Evolutionary conservation across 2,113 vertebrate species (phyloP).

Genomic region (rabbit (Oryctolagus cuniculus)): mOryCun1.1 NC_091434.1:144671001-144671500

Average conservation of each 20-base stretch:
- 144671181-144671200: not conserved
- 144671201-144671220: not conserved
- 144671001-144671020: not conserved
- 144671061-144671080: not conserved
- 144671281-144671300: not conserved
- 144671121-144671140: not conserved
- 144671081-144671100: not conserved
- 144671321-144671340: slow-evolving; percentile 7
- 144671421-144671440: not conserved
- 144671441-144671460: not conserved
- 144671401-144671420: not conserved
- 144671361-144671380: not conserved
- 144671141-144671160: not conserved
- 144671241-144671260: not conserved
- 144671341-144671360: not conserved
- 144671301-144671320: not conserved
- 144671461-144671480: not conserved
- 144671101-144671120: slow-evolving; percentile 19
- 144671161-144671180: not conserved
- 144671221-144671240: not conserved
- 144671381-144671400: not conserved
- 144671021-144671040: not conserved
- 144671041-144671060: not conserved
- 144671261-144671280: not conserved
- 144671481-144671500: not conserved